Evolutionary conservation across 2,113 vertebrate species (phyloP).

Genomic region (Dicaeum eximium): DNA sequence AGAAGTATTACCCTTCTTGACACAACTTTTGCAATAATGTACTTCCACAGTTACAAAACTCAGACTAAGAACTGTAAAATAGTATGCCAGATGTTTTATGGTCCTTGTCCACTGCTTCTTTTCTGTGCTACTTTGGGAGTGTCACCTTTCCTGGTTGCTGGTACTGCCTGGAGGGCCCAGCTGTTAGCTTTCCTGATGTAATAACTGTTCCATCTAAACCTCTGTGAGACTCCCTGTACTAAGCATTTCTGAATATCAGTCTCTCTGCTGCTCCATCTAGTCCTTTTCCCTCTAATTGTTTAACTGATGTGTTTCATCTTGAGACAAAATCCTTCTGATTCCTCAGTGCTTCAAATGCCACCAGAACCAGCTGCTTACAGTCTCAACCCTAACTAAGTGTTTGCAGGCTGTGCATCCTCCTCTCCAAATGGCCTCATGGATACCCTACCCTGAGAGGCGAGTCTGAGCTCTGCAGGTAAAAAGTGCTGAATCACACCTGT

Average conservation of each 20-base stretch:
- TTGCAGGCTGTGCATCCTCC: neutral
- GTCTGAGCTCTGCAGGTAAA: neutral
- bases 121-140: neutral
- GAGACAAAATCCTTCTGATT: neutral
- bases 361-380: neutral
- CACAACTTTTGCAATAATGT: neutral
- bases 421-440: neutral
- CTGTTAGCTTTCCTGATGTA: neutral
- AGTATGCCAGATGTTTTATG: neutral
- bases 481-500: neutral
- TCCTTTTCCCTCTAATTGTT: neutral
- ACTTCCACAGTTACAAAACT: neutral
- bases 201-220: neutral
- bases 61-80: neutral
- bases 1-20: neutral
- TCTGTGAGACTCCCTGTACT: neutral
- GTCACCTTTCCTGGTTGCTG: neutral
- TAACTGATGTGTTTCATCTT: neutral
- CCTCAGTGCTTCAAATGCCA: neutral
- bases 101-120: neutral
- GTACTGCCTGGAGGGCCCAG: neutral
- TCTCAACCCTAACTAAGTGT: accelerated
- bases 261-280: neutral
- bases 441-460: accelerated
- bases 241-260: neutral